Evolutionary conservation across 2,888 invertebrate genomes (phyloP).

Genomic region (Torymus tubicola): DNA sequence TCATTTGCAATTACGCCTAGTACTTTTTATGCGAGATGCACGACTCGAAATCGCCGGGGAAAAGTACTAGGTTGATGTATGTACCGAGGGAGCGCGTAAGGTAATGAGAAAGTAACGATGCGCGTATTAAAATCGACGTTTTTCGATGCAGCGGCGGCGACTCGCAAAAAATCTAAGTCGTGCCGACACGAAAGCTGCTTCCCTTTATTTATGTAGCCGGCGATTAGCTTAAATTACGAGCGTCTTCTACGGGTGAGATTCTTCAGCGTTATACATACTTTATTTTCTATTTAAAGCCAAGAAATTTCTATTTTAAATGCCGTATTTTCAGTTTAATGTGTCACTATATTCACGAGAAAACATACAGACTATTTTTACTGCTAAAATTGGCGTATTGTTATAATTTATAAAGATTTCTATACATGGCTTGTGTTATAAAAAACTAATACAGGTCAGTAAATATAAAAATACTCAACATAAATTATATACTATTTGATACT

Average conservation of each 20-base stretch:
- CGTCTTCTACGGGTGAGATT: neutral
- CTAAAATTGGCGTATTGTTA: no score
- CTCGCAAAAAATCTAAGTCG: slow-evolving; percentile 27
- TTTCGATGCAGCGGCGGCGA: slow-evolving; percentile 1
- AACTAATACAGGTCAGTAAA: no score
- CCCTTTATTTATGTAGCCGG: slow-evolving; percentile 31
- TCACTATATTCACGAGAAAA: no score
- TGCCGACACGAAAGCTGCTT: slow-evolving; percentile 15
- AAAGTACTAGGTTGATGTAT: slow-evolving; percentile 25
- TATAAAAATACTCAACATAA: no score
- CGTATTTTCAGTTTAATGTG: no score
- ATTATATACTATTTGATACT: no score
- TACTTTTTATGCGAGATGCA: neutral
- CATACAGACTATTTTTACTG: no score
- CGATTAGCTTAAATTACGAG: slow-evolving; percentile 20
- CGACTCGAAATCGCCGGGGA: slow-evolving; percentile 19
- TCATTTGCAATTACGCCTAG: neutral
- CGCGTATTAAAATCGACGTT: slow-evolving; percentile 39
- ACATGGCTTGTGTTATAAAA: no score
- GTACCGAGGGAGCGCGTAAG: slow-evolving; percentile 1
- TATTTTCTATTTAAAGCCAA: no score
- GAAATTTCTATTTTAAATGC: no score
- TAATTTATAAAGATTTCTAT: no score
- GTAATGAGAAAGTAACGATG: slow-evolving; percentile 49
- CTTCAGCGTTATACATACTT: no score